phyloP scores from a whole-genome alignment of 2,797 vertebrate species.

The Acrossocheilus wenchowensis region DNA sequence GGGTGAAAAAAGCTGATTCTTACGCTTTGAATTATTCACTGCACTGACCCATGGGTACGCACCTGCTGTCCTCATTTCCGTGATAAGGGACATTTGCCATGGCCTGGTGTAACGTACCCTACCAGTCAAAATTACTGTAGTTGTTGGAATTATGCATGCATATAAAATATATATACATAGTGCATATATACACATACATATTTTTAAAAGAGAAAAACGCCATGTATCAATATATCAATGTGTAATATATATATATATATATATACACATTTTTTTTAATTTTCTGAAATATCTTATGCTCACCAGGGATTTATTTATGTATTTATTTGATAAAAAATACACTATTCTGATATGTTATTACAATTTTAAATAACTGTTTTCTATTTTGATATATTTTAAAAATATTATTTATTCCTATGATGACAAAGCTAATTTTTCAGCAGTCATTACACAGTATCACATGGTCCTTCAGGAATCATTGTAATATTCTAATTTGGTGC shows the following conservation, averaged over 20 bases:
- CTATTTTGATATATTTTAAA: not conserved
- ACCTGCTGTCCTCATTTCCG: constrained; percentile 46
- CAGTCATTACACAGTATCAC: not conserved
- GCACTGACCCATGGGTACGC: constrained; percentile 36
- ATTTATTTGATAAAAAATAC: not conserved
- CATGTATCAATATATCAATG: not conserved
- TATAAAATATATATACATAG: not conserved
- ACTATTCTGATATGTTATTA: not conserved
- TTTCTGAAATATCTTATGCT: not conserved
- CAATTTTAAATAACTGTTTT: not conserved
- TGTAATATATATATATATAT: not conserved
- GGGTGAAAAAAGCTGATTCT: constrained; percentile 56
- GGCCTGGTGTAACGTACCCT: not conserved
- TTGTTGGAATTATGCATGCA: not conserved
- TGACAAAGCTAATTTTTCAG: not conserved
- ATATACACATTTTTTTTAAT: not conserved
- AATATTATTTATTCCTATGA: not conserved
- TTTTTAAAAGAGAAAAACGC: too few species aligned
- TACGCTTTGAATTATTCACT: constrained; percentile 46
- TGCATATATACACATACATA: too few species aligned
- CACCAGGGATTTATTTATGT: not conserved
- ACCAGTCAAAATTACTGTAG: not conserved
- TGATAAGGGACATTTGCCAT: constrained; percentile 19
- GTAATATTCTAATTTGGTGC: not conserved
- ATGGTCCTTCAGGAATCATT: not conserved